Base-by-base conservation (phyloP, 2,888 invertebrate genomes). In the Luperina testacea region DNA sequence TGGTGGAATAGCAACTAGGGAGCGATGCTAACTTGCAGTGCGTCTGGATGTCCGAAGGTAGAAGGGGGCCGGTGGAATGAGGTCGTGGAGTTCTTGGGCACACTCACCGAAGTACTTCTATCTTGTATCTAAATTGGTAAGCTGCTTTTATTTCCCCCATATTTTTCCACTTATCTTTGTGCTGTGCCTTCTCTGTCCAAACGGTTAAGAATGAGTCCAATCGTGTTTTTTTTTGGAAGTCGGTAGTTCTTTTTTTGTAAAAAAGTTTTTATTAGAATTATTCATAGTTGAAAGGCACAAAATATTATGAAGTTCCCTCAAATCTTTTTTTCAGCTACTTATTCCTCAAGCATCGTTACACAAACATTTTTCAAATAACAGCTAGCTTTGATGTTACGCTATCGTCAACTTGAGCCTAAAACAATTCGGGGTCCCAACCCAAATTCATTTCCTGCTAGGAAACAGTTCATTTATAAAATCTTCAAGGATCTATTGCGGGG, bases 381-480 rank as follows among this genome's bases (percentile, higher is more conserved):
- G 48, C 6, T 13, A 51, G 20, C 51, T 61, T 32, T 2, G 72
- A 73, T 32, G 11, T 32, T 42, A 3, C 6, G n/a, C 42, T n/a
- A 17, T 27, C 15, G 2, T 11, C 11, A 27, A 67, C 17, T 27
- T 48, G 15, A 5, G 27, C 67, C 38, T 5, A 24, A 81, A 73
- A 51, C 57, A 48, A 71, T 70, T 65, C 70, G 20, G 53, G 11
- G 0, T 42, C 0, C 38, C 6, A 5, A 63, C n/a, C 51, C 42
- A 67, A 63, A 82, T 82, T 63, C 32, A 82, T 82, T 75, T 63
- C 48, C 64, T 42, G 15, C 11, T 48, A 65, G 45, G 57, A 76
- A 72, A 57, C 72, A 53, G 61, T 83, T 70, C 70, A 78, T 87
- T 87, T 78, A 87, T 68, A 78, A 84, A 80, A 79, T 75, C 87